Percentiles rank a stretch among this genome's conserved stretches.
phyloP scores from a whole-genome alignment of 1,140 invertebrate species.

The Zaprionus gabonicus region DNA sequence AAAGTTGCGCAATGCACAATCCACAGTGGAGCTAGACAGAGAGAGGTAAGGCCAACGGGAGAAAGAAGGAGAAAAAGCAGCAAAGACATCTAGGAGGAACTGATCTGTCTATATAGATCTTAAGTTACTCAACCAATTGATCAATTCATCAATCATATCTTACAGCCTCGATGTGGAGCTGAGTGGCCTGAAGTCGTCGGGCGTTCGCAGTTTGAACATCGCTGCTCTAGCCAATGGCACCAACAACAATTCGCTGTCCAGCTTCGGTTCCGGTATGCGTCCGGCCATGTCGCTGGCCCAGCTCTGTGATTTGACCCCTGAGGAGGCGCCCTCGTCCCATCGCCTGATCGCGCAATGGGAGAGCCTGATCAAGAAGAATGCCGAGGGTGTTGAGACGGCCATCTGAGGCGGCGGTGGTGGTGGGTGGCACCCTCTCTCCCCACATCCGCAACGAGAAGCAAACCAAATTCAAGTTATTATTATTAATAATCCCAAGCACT shows the following conservation, averaged over 20 bases:
- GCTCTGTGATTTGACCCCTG: constrained; percentile 86
- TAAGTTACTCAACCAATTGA: no score
- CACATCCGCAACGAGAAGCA: constrained; percentile 48
- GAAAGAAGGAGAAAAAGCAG: background rate
- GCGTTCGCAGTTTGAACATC: constrained; percentile 63
- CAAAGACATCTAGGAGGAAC: no score
- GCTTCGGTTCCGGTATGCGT: constrained; percentile 85
- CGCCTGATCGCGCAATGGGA: constrained; percentile 87
- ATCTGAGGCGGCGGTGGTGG: constrained; percentile 32
- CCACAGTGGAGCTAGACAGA: constrained; percentile 86
- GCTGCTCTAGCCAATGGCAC: constrained; percentile 50
- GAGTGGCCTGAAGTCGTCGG: constrained; percentile 50
- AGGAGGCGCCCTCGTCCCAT: constrained; percentile 86
- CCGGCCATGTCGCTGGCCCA: constrained; percentile 87
- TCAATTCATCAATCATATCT: background rate
- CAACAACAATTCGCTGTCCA: constrained; percentile 43
- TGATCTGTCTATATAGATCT: background rate
- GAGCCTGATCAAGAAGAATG: constrained; percentile 87
- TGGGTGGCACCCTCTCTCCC: background rate
- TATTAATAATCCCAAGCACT: constrained; percentile 60
- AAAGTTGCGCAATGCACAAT: constrained; percentile 86
- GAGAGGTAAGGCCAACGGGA: constrained; percentile 54
- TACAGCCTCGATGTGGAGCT: constrained; percentile 57
- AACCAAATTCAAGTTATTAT: constrained; percentile 71
- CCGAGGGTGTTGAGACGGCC: constrained; percentile 60